Evolutionary conservation across 2,888 invertebrate genomes (phyloP).

Genomic region (Harpalus rufipes): DNA sequence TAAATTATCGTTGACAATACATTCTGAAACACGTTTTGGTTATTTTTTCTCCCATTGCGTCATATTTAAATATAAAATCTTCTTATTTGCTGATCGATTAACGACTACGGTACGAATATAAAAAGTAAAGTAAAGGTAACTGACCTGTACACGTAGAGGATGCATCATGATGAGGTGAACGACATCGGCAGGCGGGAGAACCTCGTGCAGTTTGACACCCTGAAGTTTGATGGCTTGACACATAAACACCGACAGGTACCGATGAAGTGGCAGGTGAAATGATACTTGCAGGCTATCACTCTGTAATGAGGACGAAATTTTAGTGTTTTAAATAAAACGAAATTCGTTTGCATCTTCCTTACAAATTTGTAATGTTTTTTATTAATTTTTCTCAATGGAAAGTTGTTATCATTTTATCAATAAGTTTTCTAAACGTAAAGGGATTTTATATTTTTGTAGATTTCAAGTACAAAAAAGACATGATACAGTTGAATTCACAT

Average conservation of each 20-base stretch:
- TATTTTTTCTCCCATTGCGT: not conserved
- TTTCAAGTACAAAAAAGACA: too few species aligned
- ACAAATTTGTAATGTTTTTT: too few species aligned
- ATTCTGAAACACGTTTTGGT: not conserved
- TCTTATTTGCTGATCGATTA: slow-evolving; percentile 19
- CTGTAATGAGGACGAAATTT: slow-evolving; percentile 77
- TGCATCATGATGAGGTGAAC: slow-evolving; percentile 93
- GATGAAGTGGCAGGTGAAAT: slow-evolving; percentile 97
- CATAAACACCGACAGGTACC: slow-evolving; percentile 93
- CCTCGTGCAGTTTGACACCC: slow-evolving; percentile 87
- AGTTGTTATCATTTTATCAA: too few species aligned
- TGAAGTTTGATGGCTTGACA: slow-evolving; percentile 91
- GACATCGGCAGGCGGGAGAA: slow-evolving; percentile 89
- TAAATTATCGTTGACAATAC: too few species aligned
- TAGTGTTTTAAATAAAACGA: not conserved
- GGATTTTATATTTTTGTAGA: too few species aligned
- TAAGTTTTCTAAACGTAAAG: too few species aligned
- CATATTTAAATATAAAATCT: not conserved
- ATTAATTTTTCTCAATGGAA: too few species aligned
- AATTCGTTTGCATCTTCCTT: too few species aligned
- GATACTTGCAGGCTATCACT: slow-evolving; percentile 91
- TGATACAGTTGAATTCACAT: too few species aligned
- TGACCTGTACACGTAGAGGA: slow-evolving; percentile 94
- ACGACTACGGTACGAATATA: not conserved
- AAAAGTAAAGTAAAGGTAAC: slow-evolving; percentile 72